These are phyloP conservation scores for Leguminivora glycinivorella DNA, from an alignment of 1,140 invertebrate species.

Conservation along the genomic window DNA sequence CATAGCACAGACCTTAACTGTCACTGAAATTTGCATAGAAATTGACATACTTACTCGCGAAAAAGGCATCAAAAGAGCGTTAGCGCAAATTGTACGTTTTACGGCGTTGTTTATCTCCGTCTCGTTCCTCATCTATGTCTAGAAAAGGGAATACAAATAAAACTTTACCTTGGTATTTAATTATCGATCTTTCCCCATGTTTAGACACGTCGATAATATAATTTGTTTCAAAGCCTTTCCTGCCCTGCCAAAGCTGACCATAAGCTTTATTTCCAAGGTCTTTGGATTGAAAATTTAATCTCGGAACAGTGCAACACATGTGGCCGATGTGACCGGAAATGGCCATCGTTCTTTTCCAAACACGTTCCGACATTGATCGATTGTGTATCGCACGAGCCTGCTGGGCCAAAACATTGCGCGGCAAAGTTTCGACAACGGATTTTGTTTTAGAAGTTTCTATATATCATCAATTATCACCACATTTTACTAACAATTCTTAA, in stretches of 20 bases:
- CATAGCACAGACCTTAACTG: constrained; percentile 18
- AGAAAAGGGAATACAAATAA: constrained; percentile 13
- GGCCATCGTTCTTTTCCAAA: constrained; percentile 47
- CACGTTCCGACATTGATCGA: constrained; percentile 42
- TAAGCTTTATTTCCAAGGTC: constrained; percentile 18
- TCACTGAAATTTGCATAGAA: constrained; percentile 20
- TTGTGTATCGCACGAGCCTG: constrained; percentile 24
- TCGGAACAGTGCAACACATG: constrained; percentile 16
- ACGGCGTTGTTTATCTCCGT: constrained; percentile 1
- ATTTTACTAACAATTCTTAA: too few species aligned
- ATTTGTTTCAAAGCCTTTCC: not conserved
- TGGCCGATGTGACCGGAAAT: constrained; percentile 42
- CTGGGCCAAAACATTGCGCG: not conserved
- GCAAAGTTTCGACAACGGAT: constrained; percentile 6
- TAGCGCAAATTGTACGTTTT: constrained; percentile 24
- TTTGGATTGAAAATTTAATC: not conserved
- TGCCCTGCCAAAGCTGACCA: too few species aligned
- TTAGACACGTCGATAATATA: not conserved
- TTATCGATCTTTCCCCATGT: constrained; percentile 5
- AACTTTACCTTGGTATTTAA: constrained; percentile 3
- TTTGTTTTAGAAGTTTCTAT: not conserved
- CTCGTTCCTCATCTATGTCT: constrained; percentile 16
- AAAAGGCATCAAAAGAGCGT: constrained; percentile 20
- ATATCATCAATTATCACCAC: not conserved
- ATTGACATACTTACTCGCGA: constrained; percentile 21